Evolutionary conservation across 2,113 vertebrate genomes (phyloP), one percentile per base, ranked within the genome.

Genomic region (Pteronura brasiliensis): DNA sequence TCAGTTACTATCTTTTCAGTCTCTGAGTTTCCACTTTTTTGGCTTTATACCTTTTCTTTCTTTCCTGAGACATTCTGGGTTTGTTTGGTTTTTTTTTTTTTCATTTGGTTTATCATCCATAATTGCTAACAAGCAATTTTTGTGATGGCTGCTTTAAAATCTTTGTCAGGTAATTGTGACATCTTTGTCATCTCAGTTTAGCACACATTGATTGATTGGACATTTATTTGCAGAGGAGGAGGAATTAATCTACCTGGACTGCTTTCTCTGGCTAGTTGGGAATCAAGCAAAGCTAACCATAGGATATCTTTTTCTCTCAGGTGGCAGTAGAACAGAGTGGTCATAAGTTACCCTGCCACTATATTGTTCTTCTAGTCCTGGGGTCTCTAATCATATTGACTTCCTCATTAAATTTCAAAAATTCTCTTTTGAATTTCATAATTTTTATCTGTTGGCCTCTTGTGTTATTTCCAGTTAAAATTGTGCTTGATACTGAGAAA

Each of bases 271-370:
- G 4, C 4, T 31, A 27, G 7, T 3, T 47, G 7, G 18, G 25
- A 49, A 25, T 71, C 31, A 80, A 52, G 52, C 27, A 74, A 49
- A 49, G 27, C 31, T 57, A 3, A 7, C 1, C n/a, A 55, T 34
- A 2, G 14, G 2, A 52, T 20, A 47, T 18, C 17, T 85, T 88
- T 90, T 71, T 93, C 61, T 39, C 1, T 7, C 49, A 49, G 6
- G 18, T 31, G 10, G 1, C 4, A 15, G 6, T 10, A 4, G 31
- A 42, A 3, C 14, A 74, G 12, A 14, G 8, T 49, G 13, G 11
- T 57, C 5, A 1, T 15, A 47, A 39, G 1, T 31, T 20, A 67
- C 11, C 10, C 67, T 49, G 2, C 23, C 39, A n/a, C 29, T 36
- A 3, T 42, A 57, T 6, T 65, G 4, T 59, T 72, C 27, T 72